Conservation (phyloP, 2,113 vertebrate species). For the Eulemur macaco region DNA sequence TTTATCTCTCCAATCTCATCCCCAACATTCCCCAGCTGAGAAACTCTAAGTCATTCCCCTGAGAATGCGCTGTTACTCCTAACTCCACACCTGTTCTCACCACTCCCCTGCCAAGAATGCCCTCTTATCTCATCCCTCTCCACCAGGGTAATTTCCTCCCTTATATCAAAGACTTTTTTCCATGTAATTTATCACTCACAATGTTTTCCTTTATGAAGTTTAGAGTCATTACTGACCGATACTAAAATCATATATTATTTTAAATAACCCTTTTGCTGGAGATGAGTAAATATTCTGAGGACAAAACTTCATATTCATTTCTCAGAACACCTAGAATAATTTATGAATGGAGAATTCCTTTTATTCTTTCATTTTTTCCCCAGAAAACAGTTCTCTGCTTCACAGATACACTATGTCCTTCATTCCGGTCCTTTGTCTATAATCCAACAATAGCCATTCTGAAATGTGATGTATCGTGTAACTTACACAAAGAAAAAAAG, state of each 20-base stretch:
- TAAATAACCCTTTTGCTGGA: neutral
- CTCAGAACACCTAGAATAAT: neutral
- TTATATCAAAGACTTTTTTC: neutral
- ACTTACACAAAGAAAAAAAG: neutral
- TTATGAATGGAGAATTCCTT: neutral
- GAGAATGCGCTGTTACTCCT: neutral
- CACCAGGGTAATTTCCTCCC: neutral
- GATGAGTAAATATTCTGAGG: neutral
- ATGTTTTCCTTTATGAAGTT: slow-evolving; percentile 5
- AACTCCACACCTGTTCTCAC: neutral
- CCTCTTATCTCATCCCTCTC: neutral
- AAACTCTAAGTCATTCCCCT: neutral
- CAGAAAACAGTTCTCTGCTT: neutral
- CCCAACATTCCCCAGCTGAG: neutral
- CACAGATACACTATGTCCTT: neutral
- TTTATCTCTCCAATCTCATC: neutral
- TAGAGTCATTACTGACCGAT: neutral
- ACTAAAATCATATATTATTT: neutral
- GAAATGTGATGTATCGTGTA: neutral
- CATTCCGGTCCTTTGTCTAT: neutral
- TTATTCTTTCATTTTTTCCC: neutral
- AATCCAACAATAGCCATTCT: neutral
- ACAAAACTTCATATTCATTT: neutral
- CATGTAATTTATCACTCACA: neutral
- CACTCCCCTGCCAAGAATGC: neutral